phyloP scores from a whole-genome alignment of 2,888 invertebrate species.

The Cabera pusaria region DNA sequence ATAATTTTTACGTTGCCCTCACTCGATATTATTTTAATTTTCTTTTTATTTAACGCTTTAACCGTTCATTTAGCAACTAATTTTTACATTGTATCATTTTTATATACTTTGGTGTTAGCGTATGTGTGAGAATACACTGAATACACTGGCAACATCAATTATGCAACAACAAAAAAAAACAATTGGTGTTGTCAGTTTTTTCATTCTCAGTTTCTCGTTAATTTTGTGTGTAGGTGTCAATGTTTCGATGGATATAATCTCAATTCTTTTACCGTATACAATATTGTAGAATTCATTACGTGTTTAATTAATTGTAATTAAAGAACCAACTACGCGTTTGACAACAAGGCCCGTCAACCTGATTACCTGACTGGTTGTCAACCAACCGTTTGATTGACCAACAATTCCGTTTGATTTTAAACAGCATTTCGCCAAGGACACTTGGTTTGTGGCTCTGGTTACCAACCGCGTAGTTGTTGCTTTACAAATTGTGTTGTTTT shows the following conservation, averaged over 20 bases:
- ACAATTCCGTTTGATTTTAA: too few species aligned
- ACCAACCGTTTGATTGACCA: too few species aligned
- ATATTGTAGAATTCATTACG: too few species aligned
- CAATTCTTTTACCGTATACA: conserved; percentile 5
- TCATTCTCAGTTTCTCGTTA: neutral
- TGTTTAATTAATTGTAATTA: too few species aligned
- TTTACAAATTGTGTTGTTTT: too few species aligned
- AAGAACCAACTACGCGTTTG: too few species aligned
- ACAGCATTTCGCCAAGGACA: too few species aligned
- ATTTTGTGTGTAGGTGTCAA: conserved; percentile 16
- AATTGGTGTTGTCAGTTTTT: too few species aligned
- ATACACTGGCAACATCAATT: conserved; percentile 4
- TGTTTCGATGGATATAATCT: conserved; percentile 16
- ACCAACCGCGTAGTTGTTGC: too few species aligned
- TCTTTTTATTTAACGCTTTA: conserved; percentile 13
- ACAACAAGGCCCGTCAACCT: too few species aligned
- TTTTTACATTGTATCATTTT: conserved; percentile 11
- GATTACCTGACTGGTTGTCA: too few species aligned
- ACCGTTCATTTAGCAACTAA: conserved; percentile 18
- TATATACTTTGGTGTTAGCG: conserved; percentile 10
- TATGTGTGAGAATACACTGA: conserved; percentile 1
- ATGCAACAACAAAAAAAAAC: neutral
- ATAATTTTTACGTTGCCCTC: conserved; percentile 4
- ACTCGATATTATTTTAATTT: conserved; percentile 5
- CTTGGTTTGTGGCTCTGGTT: too few species aligned